A percentile compares a stretch with the other conserved stretches of the same genome.
Conservation (phyloP, 1,140 invertebrate species). For the Lutraria rhynchaena region DNA sequence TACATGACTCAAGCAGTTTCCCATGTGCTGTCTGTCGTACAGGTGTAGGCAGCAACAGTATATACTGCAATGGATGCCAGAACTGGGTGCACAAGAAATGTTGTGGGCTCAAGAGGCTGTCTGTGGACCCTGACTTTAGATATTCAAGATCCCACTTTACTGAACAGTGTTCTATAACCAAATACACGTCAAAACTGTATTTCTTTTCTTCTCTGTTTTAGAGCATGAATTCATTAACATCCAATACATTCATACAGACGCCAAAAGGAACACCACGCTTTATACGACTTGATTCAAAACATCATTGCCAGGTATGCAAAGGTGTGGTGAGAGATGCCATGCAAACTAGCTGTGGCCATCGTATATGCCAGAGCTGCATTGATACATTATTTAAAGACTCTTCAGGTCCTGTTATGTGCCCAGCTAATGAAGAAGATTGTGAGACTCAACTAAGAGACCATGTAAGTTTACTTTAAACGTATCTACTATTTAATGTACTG, state of each 20-base stretch:
- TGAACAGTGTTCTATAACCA: no score
- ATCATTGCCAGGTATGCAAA: slow-evolving; percentile 9
- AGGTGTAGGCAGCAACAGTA: slow-evolving; percentile 20
- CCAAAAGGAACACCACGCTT: slow-evolving; percentile 11
- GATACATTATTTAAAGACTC: background rate
- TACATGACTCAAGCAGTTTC: background rate
- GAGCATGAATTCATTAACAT: no score
- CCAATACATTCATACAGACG: no score
- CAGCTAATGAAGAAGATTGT: slow-evolving; percentile 31
- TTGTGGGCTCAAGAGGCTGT: background rate
- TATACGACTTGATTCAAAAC: background rate
- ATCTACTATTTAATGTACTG: no score
- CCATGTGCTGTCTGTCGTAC: slow-evolving; percentile 32
- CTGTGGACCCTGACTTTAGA: no score
- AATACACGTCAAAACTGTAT: no score
- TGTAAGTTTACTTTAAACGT: slow-evolving; percentile 4
- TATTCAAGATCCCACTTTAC: no score
- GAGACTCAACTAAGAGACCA: background rate
- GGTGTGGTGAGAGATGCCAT: slow-evolving; percentile 17
- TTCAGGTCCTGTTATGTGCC: slow-evolving; percentile 7
- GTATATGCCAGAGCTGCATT: slow-evolving; percentile 15
- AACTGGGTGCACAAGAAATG: slow-evolving; percentile 27
- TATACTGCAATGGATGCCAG: slow-evolving; percentile 21
- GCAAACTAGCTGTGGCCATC: slow-evolving; percentile 28
- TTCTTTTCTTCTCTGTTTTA: no score